phyloP scores from a whole-genome alignment of 2,113 vertebrate genomes.

The Donacobius atricapilla region DNA sequence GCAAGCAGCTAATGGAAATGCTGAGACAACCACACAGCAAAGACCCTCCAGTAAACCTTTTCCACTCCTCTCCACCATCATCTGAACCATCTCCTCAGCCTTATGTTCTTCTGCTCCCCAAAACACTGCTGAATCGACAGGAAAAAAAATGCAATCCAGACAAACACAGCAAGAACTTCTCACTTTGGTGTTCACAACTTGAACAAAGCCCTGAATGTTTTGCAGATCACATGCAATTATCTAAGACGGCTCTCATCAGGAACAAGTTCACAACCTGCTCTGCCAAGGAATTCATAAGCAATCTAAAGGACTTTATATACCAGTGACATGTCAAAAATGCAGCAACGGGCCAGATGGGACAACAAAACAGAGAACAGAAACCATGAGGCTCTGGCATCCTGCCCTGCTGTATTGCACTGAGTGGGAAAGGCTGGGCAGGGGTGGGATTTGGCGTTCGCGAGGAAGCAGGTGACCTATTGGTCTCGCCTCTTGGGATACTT shows the following conservation, averaged over 20 bases:
- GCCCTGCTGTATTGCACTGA: background rate
- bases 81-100: background rate
- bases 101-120: background rate
- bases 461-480: background rate
- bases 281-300: background rate
- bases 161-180: background rate
- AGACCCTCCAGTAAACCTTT: background rate
- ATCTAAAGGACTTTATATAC: background rate
- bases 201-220: background rate
- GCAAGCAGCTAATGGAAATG: background rate
- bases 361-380: background rate
- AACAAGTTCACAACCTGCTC: background rate
- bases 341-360: background rate
- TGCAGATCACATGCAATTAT: background rate
- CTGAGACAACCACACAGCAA: accelerated
- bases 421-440: background rate
- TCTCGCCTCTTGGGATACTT: background rate
- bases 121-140: background rate
- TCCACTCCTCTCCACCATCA: accelerated
- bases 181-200: background rate
- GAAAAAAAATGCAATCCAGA: background rate
- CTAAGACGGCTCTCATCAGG: background rate
- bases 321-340: background rate
- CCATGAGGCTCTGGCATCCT: background rate
- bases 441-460: conserved; percentile 16